Base-by-base conservation (phyloP, 2,797 vertebrate species). In the Pseudomugil gertrudae region DNA sequence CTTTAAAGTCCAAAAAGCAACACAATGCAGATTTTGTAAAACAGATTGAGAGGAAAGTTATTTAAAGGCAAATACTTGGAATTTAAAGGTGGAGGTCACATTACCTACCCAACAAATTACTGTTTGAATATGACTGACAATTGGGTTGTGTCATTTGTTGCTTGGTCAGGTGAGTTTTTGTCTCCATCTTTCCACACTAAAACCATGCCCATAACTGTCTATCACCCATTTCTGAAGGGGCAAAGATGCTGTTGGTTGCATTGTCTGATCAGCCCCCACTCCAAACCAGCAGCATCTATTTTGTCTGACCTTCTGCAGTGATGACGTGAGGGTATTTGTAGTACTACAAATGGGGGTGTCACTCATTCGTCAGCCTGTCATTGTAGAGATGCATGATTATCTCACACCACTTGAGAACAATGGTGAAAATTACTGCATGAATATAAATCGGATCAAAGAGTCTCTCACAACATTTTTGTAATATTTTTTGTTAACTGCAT, bases 291-390 rank as follows among this genome's bases (percentile, higher is more conserved):
- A 89, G 89, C 86, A 86, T 87, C 89, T 74, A 57, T 78, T 81
- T 87, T 85, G 91, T 92, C 88, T 89, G 89, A 89, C 88, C 89
- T 92, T 90, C 90, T 57, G 78, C 89, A 90, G 89, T 90, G 88
- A 91, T 88, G 89, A 89, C 84, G 35, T 86, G 68, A 81, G 78
- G 77, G 66, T 87, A 71, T 79, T 66, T 58, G 19, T 56, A 74
- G 54, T 57, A 69, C 64, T 74, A 73, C 58, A 81, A 62, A 76
- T 58, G 72, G 81, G 76, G 84, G 74, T 86, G 86, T 89, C 81
- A 79, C 89, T 84, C 80, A 76, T 81, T 79, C 47, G 48, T 87
- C 73, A 50, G 45, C 76, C 72, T 80, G 4, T 84, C 85, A 71
- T 72, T 36, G 43, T 78, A 67, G 71, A 80, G 32, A 66, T 89